Evolutionary conservation across 1,140 invertebrate genomes (phyloP), one percentile per base, ranked within the genome.

Genomic region (Drosophila nannoptera): DNA sequence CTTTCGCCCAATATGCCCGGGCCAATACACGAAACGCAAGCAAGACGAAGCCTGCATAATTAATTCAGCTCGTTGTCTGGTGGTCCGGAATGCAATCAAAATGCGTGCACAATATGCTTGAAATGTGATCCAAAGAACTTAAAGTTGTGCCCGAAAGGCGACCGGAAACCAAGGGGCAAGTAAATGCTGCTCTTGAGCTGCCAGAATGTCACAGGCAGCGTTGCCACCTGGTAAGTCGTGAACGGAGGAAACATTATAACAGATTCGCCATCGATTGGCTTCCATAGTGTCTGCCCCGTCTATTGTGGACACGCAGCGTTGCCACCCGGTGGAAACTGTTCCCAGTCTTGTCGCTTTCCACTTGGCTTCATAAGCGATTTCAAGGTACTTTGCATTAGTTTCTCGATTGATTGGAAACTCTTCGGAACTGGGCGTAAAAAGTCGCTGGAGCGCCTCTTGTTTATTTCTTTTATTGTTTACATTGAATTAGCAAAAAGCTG

Each of bases 21-120:
- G 7, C 49, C 12, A 52, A 52, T 52, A 35, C 49, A 35, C 49
- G 49, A 9, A 69, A 60, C 46, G 32, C 65, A 70, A 74, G 32
- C 65, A 73, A 74, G 63, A 73, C 75, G 78, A 77, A 75, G 75
- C 29, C 42, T 40, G 75, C 78, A 82, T 82, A 82, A 82, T 83
- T 83, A 83, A 82, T 83, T 83, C 61, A 54, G 53, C 54, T 53
- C 53, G 22, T 52, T 65, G 61, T 55, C 59, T 36, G 43, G 56
- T 29, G 45, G 45, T 22, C 16, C 22, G 16, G 16, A 52, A 52
- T 52, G 49, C 49, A 52, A 52, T 52, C 49, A 52, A 52, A 50
- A 50, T 12, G 49, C 32, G 12, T 35, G 49, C 49, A 35, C 31
- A 52, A 52, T 32, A 35, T 42, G 56, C 8, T 31, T 32, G 42